Evolutionary conservation across 2,888 invertebrate genomes (phyloP).

Genomic region (Troilus luridus): DNA sequence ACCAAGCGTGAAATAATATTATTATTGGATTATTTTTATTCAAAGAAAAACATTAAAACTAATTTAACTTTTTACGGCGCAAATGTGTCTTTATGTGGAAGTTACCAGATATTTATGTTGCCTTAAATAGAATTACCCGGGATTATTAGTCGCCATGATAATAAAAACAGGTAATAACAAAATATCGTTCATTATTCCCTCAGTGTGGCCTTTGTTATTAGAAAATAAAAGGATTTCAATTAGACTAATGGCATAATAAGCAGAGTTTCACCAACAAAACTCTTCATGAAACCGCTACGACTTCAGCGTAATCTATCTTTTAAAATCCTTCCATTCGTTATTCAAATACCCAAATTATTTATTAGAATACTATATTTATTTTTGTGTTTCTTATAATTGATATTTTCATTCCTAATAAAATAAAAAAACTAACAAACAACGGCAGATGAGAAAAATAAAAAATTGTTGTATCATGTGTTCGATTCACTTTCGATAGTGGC

Average conservation of each 20-base stretch:
- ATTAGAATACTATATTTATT: too few species aligned
- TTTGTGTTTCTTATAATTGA: too few species aligned
- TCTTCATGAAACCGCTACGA: not conserved
- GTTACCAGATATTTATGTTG: not conserved
- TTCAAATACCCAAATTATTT: too few species aligned
- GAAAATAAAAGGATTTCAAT: conserved; percentile 10
- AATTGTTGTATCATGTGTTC: too few species aligned
- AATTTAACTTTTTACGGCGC: not conserved
- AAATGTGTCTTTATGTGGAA: not conserved
- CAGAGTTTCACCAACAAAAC: not conserved
- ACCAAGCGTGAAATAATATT: too few species aligned
- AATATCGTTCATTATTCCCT: not conserved
- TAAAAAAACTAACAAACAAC: too few species aligned
- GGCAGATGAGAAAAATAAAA: too few species aligned
- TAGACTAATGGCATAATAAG: not conserved
- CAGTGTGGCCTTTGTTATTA: not conserved
- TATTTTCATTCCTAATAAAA: too few species aligned
- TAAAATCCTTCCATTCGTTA: not conserved
- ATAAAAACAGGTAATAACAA: not conserved
- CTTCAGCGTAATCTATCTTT: not conserved
- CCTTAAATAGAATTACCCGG: not conserved
- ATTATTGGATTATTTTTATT: too few species aligned
- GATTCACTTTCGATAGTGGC: too few species aligned
- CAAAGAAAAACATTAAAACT: not conserved
- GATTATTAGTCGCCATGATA: not conserved